Conservation (phyloP, 2,888 invertebrate species). For the Lampropteryx suffumata region DNA sequence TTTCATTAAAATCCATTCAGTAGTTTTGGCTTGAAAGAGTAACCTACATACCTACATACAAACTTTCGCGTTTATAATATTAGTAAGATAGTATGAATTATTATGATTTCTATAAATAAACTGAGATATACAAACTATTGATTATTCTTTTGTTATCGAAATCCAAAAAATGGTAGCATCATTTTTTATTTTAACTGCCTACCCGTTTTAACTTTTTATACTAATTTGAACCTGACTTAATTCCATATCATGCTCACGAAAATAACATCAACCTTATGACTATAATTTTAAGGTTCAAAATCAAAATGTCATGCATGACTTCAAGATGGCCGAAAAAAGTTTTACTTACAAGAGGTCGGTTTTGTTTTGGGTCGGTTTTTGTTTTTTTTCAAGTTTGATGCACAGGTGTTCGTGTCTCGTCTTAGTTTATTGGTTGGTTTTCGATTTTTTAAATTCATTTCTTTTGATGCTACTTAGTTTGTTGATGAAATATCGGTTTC, state of each 20-base stretch:
- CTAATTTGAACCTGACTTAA: neutral
- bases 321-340: neutral
- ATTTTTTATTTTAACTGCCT: constrained; percentile 50
- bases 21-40: no score
- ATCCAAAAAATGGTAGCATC: constrained; percentile 48
- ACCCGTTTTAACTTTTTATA: no score
- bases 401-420: constrained; percentile 33
- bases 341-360: constrained; percentile 9
- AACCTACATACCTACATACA: no score
- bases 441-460: constrained; percentile 7
- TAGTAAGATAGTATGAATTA: no score
- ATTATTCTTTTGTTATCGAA: constrained; percentile 41
- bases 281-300: neutral
- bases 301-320: neutral
- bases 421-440: constrained; percentile 21
- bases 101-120: no score
- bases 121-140: constrained; percentile 44
- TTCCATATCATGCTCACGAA: no score
- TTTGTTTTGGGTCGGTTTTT: no score
- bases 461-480: constrained; percentile 9
- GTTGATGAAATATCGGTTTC: constrained; percentile 2
- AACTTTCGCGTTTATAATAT: no score
- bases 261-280: neutral
- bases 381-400: constrained; percentile 23
- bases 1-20: no score